phyloP scores from a whole-genome alignment of 1,140 invertebrate genomes.

The Cyphomyrmex costatus region DNA sequence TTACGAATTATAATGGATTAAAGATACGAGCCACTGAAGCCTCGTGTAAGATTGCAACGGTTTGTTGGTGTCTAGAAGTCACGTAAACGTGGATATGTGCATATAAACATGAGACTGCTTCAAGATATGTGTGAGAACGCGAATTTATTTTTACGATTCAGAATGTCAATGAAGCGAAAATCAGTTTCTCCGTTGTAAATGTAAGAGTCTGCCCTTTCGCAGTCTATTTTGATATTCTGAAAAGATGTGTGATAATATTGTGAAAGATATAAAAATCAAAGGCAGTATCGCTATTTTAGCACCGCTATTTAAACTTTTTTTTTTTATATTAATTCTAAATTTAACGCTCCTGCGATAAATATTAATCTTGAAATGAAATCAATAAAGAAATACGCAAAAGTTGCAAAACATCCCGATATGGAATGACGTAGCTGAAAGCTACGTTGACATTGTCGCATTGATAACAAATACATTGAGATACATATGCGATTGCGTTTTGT shows the following conservation, averaged over 20 bases:
- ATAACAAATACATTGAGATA: slow-evolving; percentile 21
- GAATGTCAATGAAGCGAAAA: slow-evolving; percentile 33
- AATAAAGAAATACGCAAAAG: neutral
- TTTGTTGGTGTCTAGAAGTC: slow-evolving; percentile 13
- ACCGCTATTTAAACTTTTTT: neutral
- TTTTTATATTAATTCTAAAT: neutral
- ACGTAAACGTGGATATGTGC: slow-evolving; percentile 6
- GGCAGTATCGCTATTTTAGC: no score
- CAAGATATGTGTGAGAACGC: slow-evolving; percentile 38
- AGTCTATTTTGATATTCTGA: neutral
- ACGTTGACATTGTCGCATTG: neutral
- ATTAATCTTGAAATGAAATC: slow-evolving; percentile 6
- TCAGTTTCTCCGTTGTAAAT: neutral
- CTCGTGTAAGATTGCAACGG: neutral
- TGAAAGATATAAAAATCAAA: neutral
- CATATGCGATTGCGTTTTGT: neutral
- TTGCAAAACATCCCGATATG: slow-evolving; percentile 16
- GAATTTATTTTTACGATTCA: neutral
- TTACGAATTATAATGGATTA: slow-evolving; percentile 23
- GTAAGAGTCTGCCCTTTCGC: neutral
- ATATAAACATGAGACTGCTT: slow-evolving; percentile 36
- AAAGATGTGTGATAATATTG: neutral
- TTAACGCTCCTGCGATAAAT: neutral
- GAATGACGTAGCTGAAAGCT: slow-evolving; percentile 5
- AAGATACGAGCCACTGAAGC: neutral